Percentiles rank a stretch among this genome's conserved stretches.
Evolutionary conservation across 2,888 invertebrate species (phyloP).

Genomic region (Caenorhabditis sp.): DNA sequence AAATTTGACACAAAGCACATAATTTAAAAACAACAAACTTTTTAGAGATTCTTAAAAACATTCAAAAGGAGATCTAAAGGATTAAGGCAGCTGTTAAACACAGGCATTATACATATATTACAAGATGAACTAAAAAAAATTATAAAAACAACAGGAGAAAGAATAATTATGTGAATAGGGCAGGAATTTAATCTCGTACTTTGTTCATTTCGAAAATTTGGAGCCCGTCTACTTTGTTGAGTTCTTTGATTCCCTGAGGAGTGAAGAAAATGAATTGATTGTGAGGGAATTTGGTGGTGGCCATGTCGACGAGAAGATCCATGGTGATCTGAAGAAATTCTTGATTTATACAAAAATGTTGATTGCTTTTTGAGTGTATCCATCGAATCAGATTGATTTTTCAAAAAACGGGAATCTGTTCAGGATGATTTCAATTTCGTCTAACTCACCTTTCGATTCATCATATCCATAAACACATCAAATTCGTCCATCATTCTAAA

Average conservation of each 20-base stretch:
- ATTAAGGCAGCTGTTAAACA: not conserved
- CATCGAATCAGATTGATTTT: too few species aligned
- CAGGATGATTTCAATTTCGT: not conserved
- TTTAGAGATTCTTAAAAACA: not conserved
- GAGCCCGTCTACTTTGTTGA: slow-evolving; percentile 42
- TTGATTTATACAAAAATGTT: too few species aligned
- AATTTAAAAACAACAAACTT: not conserved
- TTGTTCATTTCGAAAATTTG: slow-evolving; percentile 53
- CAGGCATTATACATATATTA: not conserved
- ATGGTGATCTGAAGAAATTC: slow-evolving; percentile 61
- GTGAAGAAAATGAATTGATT: slow-evolving; percentile 70
- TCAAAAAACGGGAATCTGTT: too few species aligned
- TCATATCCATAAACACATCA: slow-evolving; percentile 66
- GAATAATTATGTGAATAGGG: not conserved
- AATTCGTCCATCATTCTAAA: slow-evolving; percentile 77
- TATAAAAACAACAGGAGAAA: not conserved
- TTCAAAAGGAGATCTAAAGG: not conserved
- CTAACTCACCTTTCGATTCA: slow-evolving; percentile 57
- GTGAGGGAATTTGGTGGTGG: slow-evolving; percentile 52
- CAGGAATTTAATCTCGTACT: slow-evolving; percentile 5
- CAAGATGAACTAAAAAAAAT: not conserved
- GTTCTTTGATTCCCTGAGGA: slow-evolving; percentile 65
- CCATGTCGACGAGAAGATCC: slow-evolving; percentile 64
- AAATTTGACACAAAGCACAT: not conserved
- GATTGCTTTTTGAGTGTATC: too few species aligned